Evolutionary conservation across 1,140 invertebrate genomes (phyloP), one percentile per base, ranked within the genome.

Genomic region (Drosophila kikkawai): DNA sequence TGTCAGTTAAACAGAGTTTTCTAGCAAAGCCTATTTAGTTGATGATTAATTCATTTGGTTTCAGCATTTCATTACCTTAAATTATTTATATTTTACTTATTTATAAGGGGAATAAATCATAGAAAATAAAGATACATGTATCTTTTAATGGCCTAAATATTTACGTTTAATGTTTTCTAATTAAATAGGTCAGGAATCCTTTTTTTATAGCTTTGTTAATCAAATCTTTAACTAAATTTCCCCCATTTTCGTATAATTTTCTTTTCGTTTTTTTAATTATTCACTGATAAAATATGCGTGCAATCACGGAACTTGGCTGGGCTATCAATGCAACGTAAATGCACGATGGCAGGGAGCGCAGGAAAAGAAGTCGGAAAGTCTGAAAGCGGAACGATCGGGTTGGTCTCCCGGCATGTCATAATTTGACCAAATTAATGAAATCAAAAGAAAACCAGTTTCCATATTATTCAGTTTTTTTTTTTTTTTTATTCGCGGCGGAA

Each of bases 351-450:
- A 82, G 82, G 82, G 83, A 87, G 66, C 74, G 61, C 79, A 87
- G 82, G 60, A 87, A 80, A 64, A 51, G 34, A 45, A 58, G 42
- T 56, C 51, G 56, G 11, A 59, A 69, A 58, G 22, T 42, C 69
- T 50, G 44, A 71, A 73, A 51, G 29, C 19, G 39, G 29, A 34
- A 50, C 45, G 45, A 41, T 37, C 36, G 34, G 45, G 29, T 26
- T 34, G 61, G 60, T 47, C 66, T 41, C 67, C 67, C 48, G 59
- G 70, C 70, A 78, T 56, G 64, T 78, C 75, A 78, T 78, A 78
- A 78, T 77, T 78, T 78, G 75, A 78, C 74, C 75, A 78, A 78
- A 78, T 78, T 78, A 78, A 78, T 78, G 75, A 78, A 78, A 78
- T 78, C 75, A 78, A 59, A 77, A 48, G 64, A 77, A 78, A 78